phyloP scores from a whole-genome alignment of 2,113 vertebrate species.

The Cnemophilus loriae region DNA sequence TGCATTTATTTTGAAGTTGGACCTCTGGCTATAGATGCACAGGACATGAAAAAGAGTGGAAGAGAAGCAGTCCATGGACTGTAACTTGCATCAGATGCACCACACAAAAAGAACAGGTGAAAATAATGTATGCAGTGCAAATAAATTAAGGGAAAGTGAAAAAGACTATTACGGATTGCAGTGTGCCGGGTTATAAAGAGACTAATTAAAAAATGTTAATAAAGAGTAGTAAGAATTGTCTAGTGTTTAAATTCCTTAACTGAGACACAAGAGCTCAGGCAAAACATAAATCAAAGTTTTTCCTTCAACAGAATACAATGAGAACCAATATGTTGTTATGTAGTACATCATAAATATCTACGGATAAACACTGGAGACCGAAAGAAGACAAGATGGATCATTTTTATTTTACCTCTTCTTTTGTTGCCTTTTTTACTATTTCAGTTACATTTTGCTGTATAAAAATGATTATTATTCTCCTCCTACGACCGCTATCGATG shows the following conservation, averaged over 20 bases:
- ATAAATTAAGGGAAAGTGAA: not conserved
- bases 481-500: not conserved
- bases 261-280: not conserved
- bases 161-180: not conserved
- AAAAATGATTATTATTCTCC: not conserved
- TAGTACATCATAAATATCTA: not conserved
- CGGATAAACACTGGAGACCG: not conserved
- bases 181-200: not conserved
- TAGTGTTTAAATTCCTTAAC: slow-evolving; percentile 2
- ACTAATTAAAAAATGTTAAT: not conserved
- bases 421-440: not conserved
- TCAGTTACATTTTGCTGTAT: not conserved
- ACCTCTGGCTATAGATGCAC: not conserved
- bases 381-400: not conserved
- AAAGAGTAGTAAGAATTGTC: not conserved
- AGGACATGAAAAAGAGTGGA: not conserved
- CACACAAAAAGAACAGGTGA: not conserved
- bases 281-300: slow-evolving; percentile 18
- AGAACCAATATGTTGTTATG: not conserved
- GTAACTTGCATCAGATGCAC: not conserved
- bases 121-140: not conserved
- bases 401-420: slow-evolving; percentile 28
- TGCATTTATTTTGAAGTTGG: not conserved
- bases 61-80: not conserved
- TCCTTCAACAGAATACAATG: not conserved